Percentiles rank a stretch among this genome's conserved stretches.
Evolutionary conservation across 2,797 vertebrate genomes (phyloP).

Genomic region (Pangasius krempfi): DNA sequence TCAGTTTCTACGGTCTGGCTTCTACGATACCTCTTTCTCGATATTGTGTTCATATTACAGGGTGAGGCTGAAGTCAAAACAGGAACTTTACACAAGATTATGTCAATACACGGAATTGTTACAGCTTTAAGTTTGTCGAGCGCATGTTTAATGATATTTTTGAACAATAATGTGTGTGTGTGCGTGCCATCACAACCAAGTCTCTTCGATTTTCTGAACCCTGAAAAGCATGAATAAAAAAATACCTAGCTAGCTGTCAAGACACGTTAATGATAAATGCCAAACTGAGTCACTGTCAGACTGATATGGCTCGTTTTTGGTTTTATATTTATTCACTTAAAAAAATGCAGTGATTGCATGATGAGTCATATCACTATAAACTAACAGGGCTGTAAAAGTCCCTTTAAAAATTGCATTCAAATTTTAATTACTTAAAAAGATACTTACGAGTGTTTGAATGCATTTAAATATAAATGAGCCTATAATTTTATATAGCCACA

Average conservation of each 20-base stretch:
- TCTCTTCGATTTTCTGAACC: slow-evolving; percentile 31
- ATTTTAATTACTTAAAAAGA: slow-evolving; percentile 14
- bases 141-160: not conserved
- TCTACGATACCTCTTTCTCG: slow-evolving; percentile 39
- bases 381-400: not conserved
- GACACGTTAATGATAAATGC: slow-evolving; percentile 44
- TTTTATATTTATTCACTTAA: slow-evolving; percentile 3
- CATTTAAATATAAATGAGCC: slow-evolving; percentile 4
- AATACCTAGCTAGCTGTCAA: slow-evolving; percentile 43
- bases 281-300: slow-evolving; percentile 4
- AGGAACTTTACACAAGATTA: not conserved
- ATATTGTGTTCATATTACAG: slow-evolving; percentile 37
- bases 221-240: slow-evolving; percentile 37
- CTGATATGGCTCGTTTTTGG: not conserved
- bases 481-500: slow-evolving; percentile 17
- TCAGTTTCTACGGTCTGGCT: slow-evolving; percentile 49
- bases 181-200: slow-evolving; percentile 38
- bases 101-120: not conserved
- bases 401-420: slow-evolving; percentile 1
- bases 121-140: not conserved
- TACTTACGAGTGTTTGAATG: not conserved
- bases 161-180: not conserved
- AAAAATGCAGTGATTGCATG: not conserved
- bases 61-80: not conserved
- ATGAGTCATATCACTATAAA: slow-evolving; percentile 7